A percentile compares a stretch with the other conserved stretches of the same genome.
Evolutionary conservation across 2,797 vertebrate species (phyloP).

Genomic region (Aulostomus chinensis): DNA sequence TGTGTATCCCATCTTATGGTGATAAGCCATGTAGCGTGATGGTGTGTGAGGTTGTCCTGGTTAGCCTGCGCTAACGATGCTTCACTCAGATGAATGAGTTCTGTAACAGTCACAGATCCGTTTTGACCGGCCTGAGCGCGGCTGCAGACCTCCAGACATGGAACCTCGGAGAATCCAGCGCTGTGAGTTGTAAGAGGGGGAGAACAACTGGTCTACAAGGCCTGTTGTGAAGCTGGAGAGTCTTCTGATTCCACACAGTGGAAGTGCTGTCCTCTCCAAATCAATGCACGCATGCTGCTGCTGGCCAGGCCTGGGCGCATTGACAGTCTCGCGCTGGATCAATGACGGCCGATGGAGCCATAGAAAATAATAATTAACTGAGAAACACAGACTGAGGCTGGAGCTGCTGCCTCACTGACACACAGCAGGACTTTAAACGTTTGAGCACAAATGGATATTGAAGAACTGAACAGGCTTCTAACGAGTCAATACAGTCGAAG

Average conservation of each 20-base stretch:
- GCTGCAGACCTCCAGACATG: too few relatives aligned
- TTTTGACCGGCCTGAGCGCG: too few relatives aligned
- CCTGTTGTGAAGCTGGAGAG: neutral
- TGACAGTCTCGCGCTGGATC: conserved; percentile 14
- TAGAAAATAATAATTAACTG: conserved; percentile 2
- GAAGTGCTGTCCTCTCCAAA: conserved; percentile 5
- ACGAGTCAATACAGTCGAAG: conserved; percentile 20
- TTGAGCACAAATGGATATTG: conserved; percentile 26
- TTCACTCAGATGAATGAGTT: too few relatives aligned
- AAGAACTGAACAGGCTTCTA: conserved; percentile 26
- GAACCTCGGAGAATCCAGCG: too few relatives aligned
- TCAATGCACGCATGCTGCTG: conserved; percentile 31
- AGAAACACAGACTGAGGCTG: neutral
- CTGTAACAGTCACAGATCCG: too few relatives aligned
- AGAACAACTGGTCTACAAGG: neutral
- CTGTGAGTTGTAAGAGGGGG: too few relatives aligned
- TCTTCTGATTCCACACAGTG: neutral
- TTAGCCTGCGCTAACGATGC: too few relatives aligned
- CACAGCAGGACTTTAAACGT: neutral
- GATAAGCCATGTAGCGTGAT: too few relatives aligned
- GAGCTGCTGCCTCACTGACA: neutral
- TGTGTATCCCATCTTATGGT: too few relatives aligned
- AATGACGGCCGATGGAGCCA: conserved; percentile 13
- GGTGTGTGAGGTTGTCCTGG: too few relatives aligned
- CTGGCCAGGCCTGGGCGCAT: conserved; percentile 1